Conservation (phyloP, 1,140 invertebrate species). For the Calliphora vicina region DNA sequence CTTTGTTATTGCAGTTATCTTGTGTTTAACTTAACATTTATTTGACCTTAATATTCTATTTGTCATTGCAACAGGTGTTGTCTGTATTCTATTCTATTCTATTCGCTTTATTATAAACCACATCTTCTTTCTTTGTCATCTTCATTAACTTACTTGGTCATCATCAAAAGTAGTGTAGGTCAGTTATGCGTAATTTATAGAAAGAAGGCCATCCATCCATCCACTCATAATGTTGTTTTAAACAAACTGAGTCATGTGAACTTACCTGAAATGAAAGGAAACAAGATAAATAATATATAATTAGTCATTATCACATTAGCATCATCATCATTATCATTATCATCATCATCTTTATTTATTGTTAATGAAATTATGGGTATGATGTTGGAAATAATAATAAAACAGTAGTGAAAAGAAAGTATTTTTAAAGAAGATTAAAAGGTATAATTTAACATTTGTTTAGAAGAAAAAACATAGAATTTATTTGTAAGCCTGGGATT, state of each 20-base stretch:
- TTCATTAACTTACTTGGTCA: background rate
- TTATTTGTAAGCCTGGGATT: no score
- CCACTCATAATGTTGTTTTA: background rate
- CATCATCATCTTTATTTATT: no score
- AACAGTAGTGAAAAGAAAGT: no score
- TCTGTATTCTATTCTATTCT: background rate
- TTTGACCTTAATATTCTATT: background rate
- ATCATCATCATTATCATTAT: no score
- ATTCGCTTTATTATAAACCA: background rate
- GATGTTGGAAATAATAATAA: no score
- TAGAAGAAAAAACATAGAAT: no score
- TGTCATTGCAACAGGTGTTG: background rate
- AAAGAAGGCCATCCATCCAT: conserved; percentile 2
- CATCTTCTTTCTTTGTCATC: background rate
- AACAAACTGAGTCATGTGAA: background rate
- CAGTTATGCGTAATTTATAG: conserved; percentile 17
- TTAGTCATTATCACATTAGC: background rate
- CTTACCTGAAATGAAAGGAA: conserved; percentile 19
- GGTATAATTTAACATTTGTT: no score
- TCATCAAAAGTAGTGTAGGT: conserved; percentile 16
- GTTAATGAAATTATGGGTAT: no score
- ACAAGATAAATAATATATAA: background rate
- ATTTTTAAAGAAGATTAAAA: no score
- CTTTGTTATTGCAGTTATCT: background rate
- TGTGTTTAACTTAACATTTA: background rate